Base-by-base conservation (phyloP, 2,888 invertebrate genomes). In the Clostera curtula region DNA sequence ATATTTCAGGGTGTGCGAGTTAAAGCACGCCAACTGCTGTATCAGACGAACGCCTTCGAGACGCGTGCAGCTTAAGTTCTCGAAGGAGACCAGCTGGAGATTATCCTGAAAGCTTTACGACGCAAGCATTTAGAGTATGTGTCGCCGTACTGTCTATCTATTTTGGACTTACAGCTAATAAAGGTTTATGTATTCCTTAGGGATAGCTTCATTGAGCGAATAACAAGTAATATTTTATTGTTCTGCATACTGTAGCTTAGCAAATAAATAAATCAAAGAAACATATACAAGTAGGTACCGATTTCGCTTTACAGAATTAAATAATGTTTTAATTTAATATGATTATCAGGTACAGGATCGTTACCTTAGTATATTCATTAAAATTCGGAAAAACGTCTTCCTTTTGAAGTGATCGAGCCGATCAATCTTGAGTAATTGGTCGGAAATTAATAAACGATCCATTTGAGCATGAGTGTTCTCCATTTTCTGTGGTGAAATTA, bases 1-100 rank as follows among this genome's bases (percentile, higher is more conserved):
- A 45, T 82, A 82, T 45, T 77, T 80, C 4, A 82, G 64, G 1
- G 68, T 53, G 2, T 62, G 28, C 0, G 75, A 54, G 34, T 67
- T 72, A 36, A 76, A 82, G 36, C 69, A 69, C 3, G 79, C 74
- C 1, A 82, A 50, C 24, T 76, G 70, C 31, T 80, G 70, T 5
- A 82, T 45, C 2, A 82, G 40, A 1, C 60, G 48, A 7, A 75
- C 68, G 3, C 77, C 82, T 32, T 82, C 82, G 17, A 73, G 34
- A 12, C 80, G 61, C 23, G 55, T 61, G 38, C 74, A 72, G 40
- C 62, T 48, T 22, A 82, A 37, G 35, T 82, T 80, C 43, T 82
- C 82, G 3, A 82, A 58, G 3, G 77, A 80, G 1, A 77, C 74
- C 19, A 82, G 37, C 36, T 80, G 70, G 6, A 82, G 52, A 4